Conservation (phyloP, 2,113 vertebrate genomes). For the Neomonachus schauinslandi region DNA sequence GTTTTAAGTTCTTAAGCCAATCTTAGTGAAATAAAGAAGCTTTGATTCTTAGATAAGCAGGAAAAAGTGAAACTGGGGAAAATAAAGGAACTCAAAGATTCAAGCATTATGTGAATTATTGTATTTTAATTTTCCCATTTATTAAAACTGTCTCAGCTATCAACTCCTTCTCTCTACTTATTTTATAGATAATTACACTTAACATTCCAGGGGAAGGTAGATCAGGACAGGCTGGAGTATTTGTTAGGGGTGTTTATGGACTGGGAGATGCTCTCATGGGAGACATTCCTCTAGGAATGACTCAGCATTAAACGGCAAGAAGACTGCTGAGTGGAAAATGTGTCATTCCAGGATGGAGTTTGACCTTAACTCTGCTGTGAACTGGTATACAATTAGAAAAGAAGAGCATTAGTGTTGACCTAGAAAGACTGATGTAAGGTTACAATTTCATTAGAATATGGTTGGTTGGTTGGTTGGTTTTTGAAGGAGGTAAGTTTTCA, state of each 20-base stretch:
- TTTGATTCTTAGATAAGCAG: conserved; percentile 7
- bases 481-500: conserved; percentile 17
- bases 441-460: conserved; percentile 59
- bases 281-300: not conserved
- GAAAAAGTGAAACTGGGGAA: conserved; percentile 50
- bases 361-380: conserved; percentile 45
- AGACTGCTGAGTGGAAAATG: not conserved
- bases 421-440: conserved; percentile 44
- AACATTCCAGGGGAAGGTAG: not conserved
- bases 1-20: conserved; percentile 43
- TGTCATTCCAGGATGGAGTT: not conserved
- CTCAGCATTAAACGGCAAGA: not conserved
- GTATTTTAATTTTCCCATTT: conserved; percentile 50
- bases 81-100: not conserved
- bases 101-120: conserved; percentile 46
- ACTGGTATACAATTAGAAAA: conserved; percentile 58
- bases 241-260: conserved; percentile 1
- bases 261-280: conserved; percentile 3
- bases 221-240: not conserved
- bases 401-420: conserved; percentile 37
- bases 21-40: conserved; percentile 28
- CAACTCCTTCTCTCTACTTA: conserved; percentile 31
- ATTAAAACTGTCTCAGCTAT: not conserved
- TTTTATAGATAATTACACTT: conserved; percentile 21
- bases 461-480: not conserved